phyloP scores from a whole-genome alignment of 1,140 invertebrate genomes.

The Cyphomyrmex costatus region DNA sequence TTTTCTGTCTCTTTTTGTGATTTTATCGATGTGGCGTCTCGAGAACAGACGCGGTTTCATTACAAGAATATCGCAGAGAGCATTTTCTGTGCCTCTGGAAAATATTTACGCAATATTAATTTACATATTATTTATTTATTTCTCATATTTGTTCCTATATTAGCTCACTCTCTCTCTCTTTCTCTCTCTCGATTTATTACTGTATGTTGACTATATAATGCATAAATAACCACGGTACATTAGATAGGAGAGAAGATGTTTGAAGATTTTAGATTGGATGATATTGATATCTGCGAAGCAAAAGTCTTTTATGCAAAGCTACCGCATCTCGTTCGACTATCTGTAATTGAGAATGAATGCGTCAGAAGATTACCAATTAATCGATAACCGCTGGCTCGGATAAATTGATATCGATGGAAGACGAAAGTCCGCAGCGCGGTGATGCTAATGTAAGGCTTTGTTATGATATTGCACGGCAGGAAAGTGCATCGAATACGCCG shows the following conservation, averaged over 20 bases:
- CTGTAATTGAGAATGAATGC: slow-evolving; percentile 39
- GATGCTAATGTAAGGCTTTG: slow-evolving; percentile 42
- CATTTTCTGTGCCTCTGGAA: background rate
- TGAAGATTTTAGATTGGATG: background rate
- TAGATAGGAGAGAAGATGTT: background rate
- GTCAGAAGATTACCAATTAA: slow-evolving; percentile 56
- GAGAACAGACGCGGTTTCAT: slow-evolving; percentile 39
- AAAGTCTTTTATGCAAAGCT: background rate
- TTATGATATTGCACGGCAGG: slow-evolving; percentile 25
- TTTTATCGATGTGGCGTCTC: background rate
- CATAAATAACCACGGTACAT: background rate
- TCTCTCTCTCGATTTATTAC: background rate
- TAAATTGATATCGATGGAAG: slow-evolving; percentile 31
- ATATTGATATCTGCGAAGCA: background rate
- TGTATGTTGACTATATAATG: background rate
- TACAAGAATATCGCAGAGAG: slow-evolving; percentile 4
- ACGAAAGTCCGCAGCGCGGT: background rate
- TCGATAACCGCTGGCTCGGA: slow-evolving; percentile 28
- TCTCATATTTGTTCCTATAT: background rate
- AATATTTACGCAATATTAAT: background rate
- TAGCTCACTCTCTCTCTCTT: no score
- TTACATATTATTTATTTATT: background rate
- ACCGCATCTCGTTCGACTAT: background rate
- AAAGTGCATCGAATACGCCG: slow-evolving; percentile 4
- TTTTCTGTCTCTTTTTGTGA: background rate